A percentile compares a stretch with the other conserved stretches of the same genome.
These are phyloP conservation scores for Pomacea maculata DNA, from an alignment of 1,140 invertebrate genomes.

Conservation along the genomic window DNA sequence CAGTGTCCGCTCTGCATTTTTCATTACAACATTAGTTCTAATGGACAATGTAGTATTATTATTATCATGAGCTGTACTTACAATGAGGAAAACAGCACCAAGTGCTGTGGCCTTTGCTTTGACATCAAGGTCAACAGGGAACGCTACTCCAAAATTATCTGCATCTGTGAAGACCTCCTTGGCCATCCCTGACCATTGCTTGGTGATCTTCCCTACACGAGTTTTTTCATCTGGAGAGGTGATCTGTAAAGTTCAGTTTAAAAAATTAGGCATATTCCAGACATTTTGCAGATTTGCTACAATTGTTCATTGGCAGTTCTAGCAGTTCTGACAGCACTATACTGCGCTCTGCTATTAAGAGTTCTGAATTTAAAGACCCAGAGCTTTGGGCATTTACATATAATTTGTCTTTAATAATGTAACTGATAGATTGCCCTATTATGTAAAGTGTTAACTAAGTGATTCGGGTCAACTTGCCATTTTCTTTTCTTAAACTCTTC, in stretches of 20 bases:
- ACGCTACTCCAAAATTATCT: slow-evolving; percentile 81
- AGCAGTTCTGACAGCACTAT: not conserved
- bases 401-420: no score
- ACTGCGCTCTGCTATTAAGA: not conserved
- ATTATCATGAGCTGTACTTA: slow-evolving; percentile 39
- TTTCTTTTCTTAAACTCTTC: no score
- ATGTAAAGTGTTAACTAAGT: no score
- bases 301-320: not conserved
- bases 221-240: slow-evolving; percentile 72
- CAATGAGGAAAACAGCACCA: slow-evolving; percentile 72
- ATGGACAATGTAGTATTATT: not conserved
- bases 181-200: slow-evolving; percentile 78
- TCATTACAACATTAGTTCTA: no score
- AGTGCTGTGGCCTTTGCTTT: slow-evolving; percentile 83
- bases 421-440: no score
- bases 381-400: no score
- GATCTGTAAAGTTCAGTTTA: slow-evolving; percentile 62
- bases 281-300: no score
- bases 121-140: slow-evolving; percentile 83
- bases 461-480: no score
- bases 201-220: slow-evolving; percentile 78
- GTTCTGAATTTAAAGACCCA: not conserved
- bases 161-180: slow-evolving; percentile 79
- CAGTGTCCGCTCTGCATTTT: no score
- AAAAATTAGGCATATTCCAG: no score